These are phyloP conservation scores for Agrotis ipsilon DNA, from an alignment of 2,888 invertebrate genomes.

Conservation along the genomic window DNA sequence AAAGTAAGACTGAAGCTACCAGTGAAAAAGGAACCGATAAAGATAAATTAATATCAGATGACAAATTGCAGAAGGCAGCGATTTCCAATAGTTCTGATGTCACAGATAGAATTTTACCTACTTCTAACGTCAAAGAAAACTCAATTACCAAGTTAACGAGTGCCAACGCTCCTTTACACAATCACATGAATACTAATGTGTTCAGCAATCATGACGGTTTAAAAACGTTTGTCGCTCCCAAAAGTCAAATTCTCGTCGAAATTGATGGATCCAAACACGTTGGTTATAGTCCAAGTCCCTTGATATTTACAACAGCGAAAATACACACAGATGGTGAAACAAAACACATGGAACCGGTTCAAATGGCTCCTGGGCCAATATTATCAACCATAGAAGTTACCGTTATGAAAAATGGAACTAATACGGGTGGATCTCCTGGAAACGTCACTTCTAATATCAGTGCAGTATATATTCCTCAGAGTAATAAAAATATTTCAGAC, in stretches of 20 bases:
- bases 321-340: conserved; percentile 83
- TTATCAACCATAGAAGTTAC: conserved; percentile 82
- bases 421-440: conserved; percentile 59
- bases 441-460: conserved; percentile 60
- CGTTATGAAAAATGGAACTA: conserved; percentile 68
- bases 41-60: conserved; percentile 71
- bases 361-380: conserved; percentile 84
- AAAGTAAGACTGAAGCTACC: conserved; percentile 83
- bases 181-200: conserved; percentile 83
- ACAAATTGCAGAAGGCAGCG: conserved; percentile 62
- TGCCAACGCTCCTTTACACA: conserved; percentile 70
- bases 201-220: conserved; percentile 71
- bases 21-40: conserved; percentile 72
- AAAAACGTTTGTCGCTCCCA: conserved; percentile 69
- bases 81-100: conserved; percentile 57
- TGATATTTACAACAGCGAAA: conserved; percentile 89
- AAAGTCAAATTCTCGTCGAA: conserved; percentile 82
- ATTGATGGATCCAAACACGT: conserved; percentile 77
- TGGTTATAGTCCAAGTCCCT: conserved; percentile 76
- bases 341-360: conserved; percentile 83
- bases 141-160: conserved; percentile 63
- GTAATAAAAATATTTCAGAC: conserved; percentile 41
- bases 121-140: conserved; percentile 66
- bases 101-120: conserved; percentile 62
- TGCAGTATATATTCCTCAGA: conserved; percentile 51